Conservation (phyloP, 2,888 invertebrate species). For the Lymantria monacha region DNA sequence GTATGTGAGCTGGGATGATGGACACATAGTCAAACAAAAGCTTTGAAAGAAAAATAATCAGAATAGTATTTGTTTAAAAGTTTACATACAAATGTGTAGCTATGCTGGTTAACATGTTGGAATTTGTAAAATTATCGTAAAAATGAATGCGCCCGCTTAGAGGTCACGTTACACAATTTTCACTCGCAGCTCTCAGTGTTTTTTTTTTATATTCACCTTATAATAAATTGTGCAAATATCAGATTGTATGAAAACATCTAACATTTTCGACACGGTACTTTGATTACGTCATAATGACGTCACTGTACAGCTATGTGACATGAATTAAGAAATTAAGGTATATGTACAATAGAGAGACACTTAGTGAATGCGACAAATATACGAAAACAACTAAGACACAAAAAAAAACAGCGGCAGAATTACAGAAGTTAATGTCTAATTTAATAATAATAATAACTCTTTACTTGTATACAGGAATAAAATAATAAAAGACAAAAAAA, state of each 20-base stretch:
- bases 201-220: conserved; percentile 10
- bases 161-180: conserved; percentile 25
- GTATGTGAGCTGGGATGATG: too few species aligned
- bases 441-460: too few species aligned
- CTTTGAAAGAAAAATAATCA: neutral
- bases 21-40: too few species aligned
- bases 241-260: conserved; percentile 1
- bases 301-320: neutral
- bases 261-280: conserved; percentile 2
- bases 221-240: conserved; percentile 21
- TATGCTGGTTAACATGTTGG: conserved; percentile 9
- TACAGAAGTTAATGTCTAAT: too few species aligned
- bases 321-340: too few species aligned
- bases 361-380: too few species aligned
- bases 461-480: too few species aligned
- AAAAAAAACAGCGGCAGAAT: too few species aligned
- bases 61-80: neutral
- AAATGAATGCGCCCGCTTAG: conserved; percentile 7
- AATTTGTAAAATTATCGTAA: conserved; percentile 16
- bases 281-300: conserved; percentile 3
- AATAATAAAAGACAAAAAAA: too few species aligned
- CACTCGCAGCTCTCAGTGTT: conserved; percentile 7
- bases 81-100: conserved; percentile 1
- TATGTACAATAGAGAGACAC: too few species aligned
- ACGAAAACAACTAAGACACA: too few species aligned